Evolutionary conservation across 2,113 vertebrate genomes (phyloP).

Genomic region (Macquaria australasica): DNA sequence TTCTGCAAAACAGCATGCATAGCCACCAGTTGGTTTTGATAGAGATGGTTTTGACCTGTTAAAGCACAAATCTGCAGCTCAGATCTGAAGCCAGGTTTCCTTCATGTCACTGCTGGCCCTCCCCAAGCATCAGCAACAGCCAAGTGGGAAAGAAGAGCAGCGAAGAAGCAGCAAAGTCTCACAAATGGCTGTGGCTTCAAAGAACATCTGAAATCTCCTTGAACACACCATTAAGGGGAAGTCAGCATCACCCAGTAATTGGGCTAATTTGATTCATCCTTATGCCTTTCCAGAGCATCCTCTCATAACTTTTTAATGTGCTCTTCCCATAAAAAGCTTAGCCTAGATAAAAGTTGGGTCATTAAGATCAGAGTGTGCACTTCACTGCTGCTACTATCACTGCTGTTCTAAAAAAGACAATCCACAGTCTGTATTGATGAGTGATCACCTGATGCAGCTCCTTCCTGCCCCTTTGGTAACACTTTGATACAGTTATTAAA

Average conservation of each 20-base stretch:
- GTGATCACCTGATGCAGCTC: not conserved
- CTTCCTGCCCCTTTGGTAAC: not conserved
- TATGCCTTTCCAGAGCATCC: not conserved
- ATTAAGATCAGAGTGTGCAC: slow-evolving; percentile 15
- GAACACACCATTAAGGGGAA: not conserved
- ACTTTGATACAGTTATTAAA: not conserved
- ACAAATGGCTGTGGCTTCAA: not conserved
- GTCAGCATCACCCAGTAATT: not conserved
- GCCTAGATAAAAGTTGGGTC: slow-evolving; percentile 48
- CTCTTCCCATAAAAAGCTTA: slow-evolving; percentile 48
- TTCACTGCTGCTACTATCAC: not conserved
- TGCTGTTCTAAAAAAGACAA: not conserved
- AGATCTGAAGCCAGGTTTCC: not conserved
- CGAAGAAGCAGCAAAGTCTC: too few species aligned
- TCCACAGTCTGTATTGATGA: not conserved
- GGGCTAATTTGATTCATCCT: slow-evolving; percentile 46
- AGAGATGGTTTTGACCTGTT: not conserved
- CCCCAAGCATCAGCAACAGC: not conserved
- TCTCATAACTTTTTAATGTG: slow-evolving; percentile 54
- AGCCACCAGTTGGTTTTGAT: not conserved
- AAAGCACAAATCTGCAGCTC: not conserved
- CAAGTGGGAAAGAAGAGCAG: not conserved
- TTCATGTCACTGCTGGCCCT: not conserved
- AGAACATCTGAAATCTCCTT: not conserved
- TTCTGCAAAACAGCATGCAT: not conserved